Evolutionary conservation across 2,797 vertebrate genomes (phyloP), one percentile per base, ranked within the genome.

Genomic region (Steatocranus sp.): DNA sequence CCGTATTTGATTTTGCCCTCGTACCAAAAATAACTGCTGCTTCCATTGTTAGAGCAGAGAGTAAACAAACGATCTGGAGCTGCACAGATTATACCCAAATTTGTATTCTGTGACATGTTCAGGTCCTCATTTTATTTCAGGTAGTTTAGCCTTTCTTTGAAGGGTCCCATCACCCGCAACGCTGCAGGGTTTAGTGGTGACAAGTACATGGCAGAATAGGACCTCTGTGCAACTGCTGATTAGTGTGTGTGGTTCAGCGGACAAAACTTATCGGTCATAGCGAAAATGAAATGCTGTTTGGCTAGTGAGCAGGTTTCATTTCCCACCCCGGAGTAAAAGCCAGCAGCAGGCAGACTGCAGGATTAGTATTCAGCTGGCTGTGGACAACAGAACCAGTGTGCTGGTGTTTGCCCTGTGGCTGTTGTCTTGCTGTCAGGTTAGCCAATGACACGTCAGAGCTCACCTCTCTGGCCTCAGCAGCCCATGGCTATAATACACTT

Each of bases 401-500:
- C 53, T 88, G 88, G 49, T 81, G 91, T 94, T 93, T 93, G 90
- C 89, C 92, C 90, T 14, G 85, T 78, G 93, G 91, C 91, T 92
- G 90, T 89, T 93, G 91, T 94, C 86, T 87, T 27, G 85, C 91
- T 93, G 91, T 92, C 87, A 83, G 93, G 84, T 93, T 84, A 89
- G 87, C 88, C 84, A 85, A 11, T 75, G 90, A 90, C 88, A 85
- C 54, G 87, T 86, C 87, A 79, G 87, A 50, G 80, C 83, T 92
- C 90, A 83, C 82, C 84, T 90, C 90, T 83, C 38, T 30, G 83
- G 84, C 81, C 82, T 81, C 79, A 5, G 85, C 81, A 20, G 78
- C 90, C 84, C n/a, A 10, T 56, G 78, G 86, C 75, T 80, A 9
- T 83, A 83, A 86, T 78, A 54, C 84, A 36, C 84, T 87, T 85